phyloP scores from a whole-genome alignment of 2,888 invertebrate genomes.

The Xanthorhoe spadicearia region DNA sequence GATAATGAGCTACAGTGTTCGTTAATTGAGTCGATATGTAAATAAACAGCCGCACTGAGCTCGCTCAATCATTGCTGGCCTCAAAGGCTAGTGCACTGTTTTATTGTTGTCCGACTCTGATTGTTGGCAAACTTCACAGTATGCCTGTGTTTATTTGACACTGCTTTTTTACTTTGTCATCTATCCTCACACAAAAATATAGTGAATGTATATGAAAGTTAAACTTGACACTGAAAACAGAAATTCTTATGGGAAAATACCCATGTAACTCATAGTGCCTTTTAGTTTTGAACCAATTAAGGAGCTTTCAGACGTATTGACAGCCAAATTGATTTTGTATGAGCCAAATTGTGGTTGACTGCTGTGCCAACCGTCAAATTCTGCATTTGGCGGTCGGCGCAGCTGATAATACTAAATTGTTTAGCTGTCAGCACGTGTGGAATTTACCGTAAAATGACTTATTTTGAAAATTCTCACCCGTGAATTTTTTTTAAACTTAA shows the following conservation, averaged over 20 bases:
- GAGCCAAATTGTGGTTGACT: conserved; percentile 11
- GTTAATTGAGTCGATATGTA: conserved; percentile 81
- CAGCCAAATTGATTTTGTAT: conserved; percentile 9
- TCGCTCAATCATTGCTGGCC: conserved; percentile 68
- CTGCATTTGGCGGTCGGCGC: conserved; percentile 5
- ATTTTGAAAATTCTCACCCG: background rate
- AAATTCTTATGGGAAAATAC: too few species aligned
- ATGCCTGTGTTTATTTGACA: conserved; percentile 30
- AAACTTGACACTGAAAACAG: too few species aligned
- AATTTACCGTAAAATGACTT: background rate
- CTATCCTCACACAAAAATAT: conserved; percentile 2
- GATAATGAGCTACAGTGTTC: conserved; percentile 74
- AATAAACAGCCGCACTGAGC: conserved; percentile 68
- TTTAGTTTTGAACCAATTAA: background rate
- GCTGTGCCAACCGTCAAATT: conserved; percentile 8
- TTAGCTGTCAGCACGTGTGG: background rate
- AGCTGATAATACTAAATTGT: conserved; percentile 6
- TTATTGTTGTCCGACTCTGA: conserved; percentile 63
- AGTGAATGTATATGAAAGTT: background rate
- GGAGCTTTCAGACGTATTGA: conserved; percentile 9
- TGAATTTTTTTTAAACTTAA: background rate
- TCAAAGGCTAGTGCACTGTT: conserved; percentile 68
- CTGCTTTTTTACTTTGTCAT: conserved; percentile 24
- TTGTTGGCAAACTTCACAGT: conserved; percentile 63
- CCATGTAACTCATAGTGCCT: background rate